A percentile compares a stretch with the other conserved stretches of the same genome.
These are phyloP conservation scores for Mamestra configurata DNA, from an alignment of 1,140 invertebrate species.

Conservation along the genomic window DNA sequence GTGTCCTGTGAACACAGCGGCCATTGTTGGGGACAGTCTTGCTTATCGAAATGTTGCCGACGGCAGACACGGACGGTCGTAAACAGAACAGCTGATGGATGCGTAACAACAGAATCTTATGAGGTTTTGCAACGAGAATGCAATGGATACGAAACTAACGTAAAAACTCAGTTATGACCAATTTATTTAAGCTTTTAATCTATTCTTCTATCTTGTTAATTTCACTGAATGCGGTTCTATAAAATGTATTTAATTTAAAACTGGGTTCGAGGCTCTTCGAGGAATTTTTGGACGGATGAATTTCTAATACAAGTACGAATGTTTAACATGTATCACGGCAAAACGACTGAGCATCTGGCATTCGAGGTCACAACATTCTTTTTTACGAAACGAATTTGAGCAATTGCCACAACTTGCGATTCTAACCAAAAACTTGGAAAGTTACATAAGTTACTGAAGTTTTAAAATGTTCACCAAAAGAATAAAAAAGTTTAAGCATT, in stretches of 20 bases:
- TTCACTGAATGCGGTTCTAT: neutral
- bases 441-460: neutral
- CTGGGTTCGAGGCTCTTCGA: neutral
- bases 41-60: slow-evolving; percentile 14
- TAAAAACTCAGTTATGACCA: no score
- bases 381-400: slow-evolving; percentile 40
- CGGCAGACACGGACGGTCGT: neutral
- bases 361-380: slow-evolving; percentile 41
- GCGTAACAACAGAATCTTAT: slow-evolving; percentile 13
- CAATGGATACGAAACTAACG: neutral
- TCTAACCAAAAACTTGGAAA: slow-evolving; percentile 5
- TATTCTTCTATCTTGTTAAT: neutral
- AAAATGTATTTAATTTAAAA: slow-evolving; percentile 4
- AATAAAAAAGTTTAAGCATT: neutral
- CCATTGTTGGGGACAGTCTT: slow-evolving; percentile 7
- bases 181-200: neutral
- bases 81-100: slow-evolving; percentile 38
- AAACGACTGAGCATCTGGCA: slow-evolving; percentile 34
- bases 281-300: slow-evolving; percentile 2
- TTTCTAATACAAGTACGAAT: slow-evolving; percentile 33
- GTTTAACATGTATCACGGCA: slow-evolving; percentile 36
- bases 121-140: neutral
- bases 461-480: neutral
- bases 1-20: slow-evolving; percentile 1
- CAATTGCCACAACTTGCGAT: slow-evolving; percentile 21